Base-by-base conservation (phyloP, 1,140 invertebrate genomes). In the Caligus rogercresseyi region DNA sequence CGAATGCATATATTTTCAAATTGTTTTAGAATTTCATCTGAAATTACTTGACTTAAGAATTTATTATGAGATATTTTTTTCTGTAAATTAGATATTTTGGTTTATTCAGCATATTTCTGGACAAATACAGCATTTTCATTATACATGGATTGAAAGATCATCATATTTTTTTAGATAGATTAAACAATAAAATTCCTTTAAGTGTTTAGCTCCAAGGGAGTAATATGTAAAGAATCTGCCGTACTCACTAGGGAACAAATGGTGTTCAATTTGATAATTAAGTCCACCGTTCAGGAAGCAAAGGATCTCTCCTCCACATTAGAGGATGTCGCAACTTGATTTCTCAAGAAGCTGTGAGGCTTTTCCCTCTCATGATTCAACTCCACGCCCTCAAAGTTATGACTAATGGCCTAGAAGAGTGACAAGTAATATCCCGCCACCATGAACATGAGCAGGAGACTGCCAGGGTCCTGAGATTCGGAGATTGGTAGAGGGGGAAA, bases 261-360 rank as follows among this genome's bases (percentile, higher is more conserved):
- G 71, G 56, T 72, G 71, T 60, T 72, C 71, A 60, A 72, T 73
- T 66, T 72, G 71, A 54, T 72, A 73, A 67, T 72, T 72, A 7
- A 72, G 66, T 24, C 71, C 71, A 24, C 71, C 71, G 70, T 71
- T 72, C 13, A 73, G 66, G 70, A 72, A 73, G 59, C 72, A 71
- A 54, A 72, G 68, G 26, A 72, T 64, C 21, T 53, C 52, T n/a
- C 65, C 61, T 19, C 69, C 71, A 72, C 69, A 60, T 60, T 60
- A 25, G 57, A 60, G 15, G 57, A 60, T 19, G 57, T 60, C n/a
- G 26, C 26, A 20, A 60, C 57, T 25, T 60, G 57, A 25, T 4
- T 20, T n/a, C 19, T 14, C 20, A 31, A 31, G 52, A 59, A 13
- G 25, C 57, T 59, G 19, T 11, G n/a, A 11, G 57, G 15, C n/a